These are phyloP conservation scores for Spialia ferax DNA, from an alignment of 2,888 invertebrate genomes.

Conservation along the genomic window DNA sequence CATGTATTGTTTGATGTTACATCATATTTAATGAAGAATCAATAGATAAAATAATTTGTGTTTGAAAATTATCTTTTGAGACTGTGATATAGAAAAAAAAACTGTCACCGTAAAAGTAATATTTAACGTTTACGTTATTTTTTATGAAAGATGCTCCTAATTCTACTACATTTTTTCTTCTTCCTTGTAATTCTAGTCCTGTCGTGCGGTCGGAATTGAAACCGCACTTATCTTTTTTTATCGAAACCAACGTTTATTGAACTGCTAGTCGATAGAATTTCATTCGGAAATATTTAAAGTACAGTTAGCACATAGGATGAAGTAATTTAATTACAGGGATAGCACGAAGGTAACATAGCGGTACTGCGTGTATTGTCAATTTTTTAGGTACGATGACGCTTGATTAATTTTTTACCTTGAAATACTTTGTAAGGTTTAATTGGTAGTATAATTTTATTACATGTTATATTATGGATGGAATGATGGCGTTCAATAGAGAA, in stretches of 20 bases:
- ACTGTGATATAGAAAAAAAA: no score
- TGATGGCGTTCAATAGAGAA: constrained; percentile 59
- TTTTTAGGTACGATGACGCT: constrained; percentile 1
- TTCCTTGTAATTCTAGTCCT: constrained; percentile 61
- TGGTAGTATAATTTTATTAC: constrained; percentile 17
- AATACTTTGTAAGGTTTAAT: constrained; percentile 22
- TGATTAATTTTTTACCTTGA: constrained; percentile 15
- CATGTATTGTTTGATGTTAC: background rate
- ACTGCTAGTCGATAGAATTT: constrained; percentile 34
- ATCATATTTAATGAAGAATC: background rate
- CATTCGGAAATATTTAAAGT: constrained; percentile 40
- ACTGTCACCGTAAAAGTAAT: no score
- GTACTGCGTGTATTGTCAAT: constrained; percentile 22
- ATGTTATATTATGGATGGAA: constrained; percentile 3
- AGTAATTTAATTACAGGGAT: constrained; percentile 39
- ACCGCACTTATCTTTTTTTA: constrained; percentile 64
- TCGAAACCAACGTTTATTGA: constrained; percentile 44
- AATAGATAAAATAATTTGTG: no score
- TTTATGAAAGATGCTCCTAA: no score
- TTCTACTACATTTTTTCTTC: no score
- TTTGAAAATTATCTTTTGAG: no score
- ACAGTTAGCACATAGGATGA: constrained; percentile 36
- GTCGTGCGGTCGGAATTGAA: constrained; percentile 61
- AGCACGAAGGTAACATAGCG: constrained; percentile 14
- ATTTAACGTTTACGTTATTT: no score